These are phyloP conservation scores for Sebastes cheni DNA, from an alignment of 2,797 vertebrate genomes.

Conservation along the genomic window DNA sequence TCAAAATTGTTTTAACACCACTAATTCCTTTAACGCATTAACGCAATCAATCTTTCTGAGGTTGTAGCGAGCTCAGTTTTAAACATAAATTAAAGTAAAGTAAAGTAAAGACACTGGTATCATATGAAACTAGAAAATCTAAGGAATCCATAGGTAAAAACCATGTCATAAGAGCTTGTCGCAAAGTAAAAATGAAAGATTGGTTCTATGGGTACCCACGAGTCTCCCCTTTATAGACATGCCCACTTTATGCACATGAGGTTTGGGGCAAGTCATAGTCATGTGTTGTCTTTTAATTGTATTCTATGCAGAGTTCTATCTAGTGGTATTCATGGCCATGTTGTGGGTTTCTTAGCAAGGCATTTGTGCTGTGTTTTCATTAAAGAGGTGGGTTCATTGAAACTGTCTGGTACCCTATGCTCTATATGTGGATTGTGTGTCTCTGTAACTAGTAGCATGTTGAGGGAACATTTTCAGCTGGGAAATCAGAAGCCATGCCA, in stretches of 20 bases:
- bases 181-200: too few relatives aligned
- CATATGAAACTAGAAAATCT: too few relatives aligned
- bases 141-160: too few relatives aligned
- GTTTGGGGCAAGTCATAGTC: too few relatives aligned
- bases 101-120: too few relatives aligned
- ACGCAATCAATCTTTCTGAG: too few relatives aligned
- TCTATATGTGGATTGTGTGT: constrained; percentile 31
- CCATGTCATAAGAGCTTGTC: too few relatives aligned
- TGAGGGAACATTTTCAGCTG: constrained; percentile 59
- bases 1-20: neutral
- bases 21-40: neutral
- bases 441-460: constrained; percentile 66
- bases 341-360: neutral
- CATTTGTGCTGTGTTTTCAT: constrained; percentile 28
- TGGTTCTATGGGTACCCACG: too few relatives aligned
- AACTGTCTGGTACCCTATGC: constrained; percentile 31
- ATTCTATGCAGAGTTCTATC: neutral
- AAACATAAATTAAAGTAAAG: neutral
- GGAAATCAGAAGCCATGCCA: constrained; percentile 70
- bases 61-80: neutral
- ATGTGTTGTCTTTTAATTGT: neutral
- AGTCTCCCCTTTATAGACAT: too few relatives aligned
- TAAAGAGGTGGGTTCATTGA: constrained; percentile 25
- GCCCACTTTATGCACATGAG: too few relatives aligned
- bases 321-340: neutral